Percentiles rank a stretch among this genome's conserved stretches.
Evolutionary conservation across 2,888 invertebrate genomes (phyloP).

Genomic region (Autographa pulchrina): DNA sequence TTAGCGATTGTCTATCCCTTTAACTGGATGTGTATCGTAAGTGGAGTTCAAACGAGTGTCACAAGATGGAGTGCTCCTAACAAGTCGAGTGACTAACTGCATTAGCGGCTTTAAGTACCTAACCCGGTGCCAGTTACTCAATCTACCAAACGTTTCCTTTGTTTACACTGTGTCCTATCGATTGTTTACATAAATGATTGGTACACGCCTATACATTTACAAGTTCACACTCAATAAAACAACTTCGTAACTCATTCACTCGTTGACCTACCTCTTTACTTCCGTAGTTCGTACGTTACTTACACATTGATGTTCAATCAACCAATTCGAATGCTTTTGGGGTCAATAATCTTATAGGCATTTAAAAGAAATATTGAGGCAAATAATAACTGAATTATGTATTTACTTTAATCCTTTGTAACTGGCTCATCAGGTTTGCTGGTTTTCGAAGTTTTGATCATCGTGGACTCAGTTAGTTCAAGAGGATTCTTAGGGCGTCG

Average conservation of each 20-base stretch:
- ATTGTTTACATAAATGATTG: slow-evolving; percentile 71
- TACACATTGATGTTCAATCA: slow-evolving; percentile 33
- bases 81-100: slow-evolving; percentile 69
- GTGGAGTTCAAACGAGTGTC: slow-evolving; percentile 77
- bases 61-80: slow-evolving; percentile 56
- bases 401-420: neutral
- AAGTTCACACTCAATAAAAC: slow-evolving; percentile 56
- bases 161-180: slow-evolving; percentile 64
- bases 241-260: slow-evolving; percentile 31
- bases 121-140: slow-evolving; percentile 67
- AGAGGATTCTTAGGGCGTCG: slow-evolving; percentile 40
- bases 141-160: slow-evolving; percentile 63
- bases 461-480: rapidly evolving
- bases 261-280: slow-evolving; percentile 22
- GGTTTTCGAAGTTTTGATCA: neutral
- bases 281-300: slow-evolving; percentile 30
- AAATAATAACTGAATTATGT: too few relatives aligned
- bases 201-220: slow-evolving; percentile 58
- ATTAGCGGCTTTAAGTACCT: slow-evolving; percentile 63
- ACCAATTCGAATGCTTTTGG: slow-evolving; percentile 20
- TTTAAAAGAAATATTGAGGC: too few relatives aligned
- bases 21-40: slow-evolving; percentile 66
- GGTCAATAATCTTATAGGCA: slow-evolving; percentile 29
- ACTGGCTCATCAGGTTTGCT: neutral
- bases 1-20: slow-evolving; percentile 58